Conservation (phyloP, 2,888 invertebrate genomes). For the Anorthoa munda region DNA sequence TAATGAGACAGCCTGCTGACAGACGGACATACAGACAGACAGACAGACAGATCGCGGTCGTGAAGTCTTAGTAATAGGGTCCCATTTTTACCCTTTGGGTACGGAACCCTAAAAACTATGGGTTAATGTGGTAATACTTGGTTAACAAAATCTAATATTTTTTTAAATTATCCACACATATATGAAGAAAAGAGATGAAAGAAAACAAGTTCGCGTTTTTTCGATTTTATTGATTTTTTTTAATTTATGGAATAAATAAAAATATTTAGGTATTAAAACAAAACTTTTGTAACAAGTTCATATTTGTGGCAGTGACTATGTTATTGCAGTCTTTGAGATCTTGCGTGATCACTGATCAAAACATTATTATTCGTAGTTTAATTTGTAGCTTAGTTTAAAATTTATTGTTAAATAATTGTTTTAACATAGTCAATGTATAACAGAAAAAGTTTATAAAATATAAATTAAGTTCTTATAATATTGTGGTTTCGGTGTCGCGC, state of each 20-base stretch:
- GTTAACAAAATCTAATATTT: too few relatives aligned
- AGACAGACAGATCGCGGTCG: too few relatives aligned
- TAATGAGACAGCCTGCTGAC: too few relatives aligned
- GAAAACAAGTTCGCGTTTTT: slow-evolving; percentile 70
- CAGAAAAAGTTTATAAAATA: slow-evolving; percentile 78
- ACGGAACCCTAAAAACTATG: too few relatives aligned
- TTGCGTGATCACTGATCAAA: slow-evolving; percentile 74
- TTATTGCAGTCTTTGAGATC: slow-evolving; percentile 87
- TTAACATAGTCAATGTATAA: slow-evolving; percentile 87
- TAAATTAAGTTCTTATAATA: slow-evolving; percentile 78
- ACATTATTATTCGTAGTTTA: slow-evolving; percentile 62
- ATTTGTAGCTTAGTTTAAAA: slow-evolving; percentile 68
- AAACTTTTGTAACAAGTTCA: slow-evolving; percentile 83
- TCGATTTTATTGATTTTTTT: slow-evolving; percentile 86
- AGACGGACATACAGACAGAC: too few relatives aligned
- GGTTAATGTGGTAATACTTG: too few relatives aligned
- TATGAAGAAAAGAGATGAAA: slow-evolving; percentile 4
- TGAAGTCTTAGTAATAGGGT: too few relatives aligned
- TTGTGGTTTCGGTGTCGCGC: slow-evolving; percentile 78
- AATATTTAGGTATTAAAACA: slow-evolving; percentile 86
- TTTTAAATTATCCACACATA: too few relatives aligned
- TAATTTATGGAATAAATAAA: slow-evolving; percentile 86
- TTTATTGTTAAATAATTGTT: slow-evolving; percentile 68
- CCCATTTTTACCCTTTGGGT: too few relatives aligned
- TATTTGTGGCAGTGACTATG: slow-evolving; percentile 89